phyloP scores from a whole-genome alignment of 2,113 vertebrate species.

The Melanerpes formicivorus region DNA sequence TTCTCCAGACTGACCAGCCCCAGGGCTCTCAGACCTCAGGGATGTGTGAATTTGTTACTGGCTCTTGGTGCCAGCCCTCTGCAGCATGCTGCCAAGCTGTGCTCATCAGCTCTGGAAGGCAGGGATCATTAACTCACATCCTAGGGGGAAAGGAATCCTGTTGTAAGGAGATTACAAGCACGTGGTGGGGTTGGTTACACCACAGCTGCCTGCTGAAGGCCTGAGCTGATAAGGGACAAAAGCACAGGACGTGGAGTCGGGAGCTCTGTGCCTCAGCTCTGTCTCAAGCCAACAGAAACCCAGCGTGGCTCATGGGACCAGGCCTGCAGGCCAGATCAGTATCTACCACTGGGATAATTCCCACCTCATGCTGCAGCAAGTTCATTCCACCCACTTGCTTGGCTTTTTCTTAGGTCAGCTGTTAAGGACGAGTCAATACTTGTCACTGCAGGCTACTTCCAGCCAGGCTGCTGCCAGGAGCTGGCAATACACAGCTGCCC shows the following conservation, averaged over 20 bases:
- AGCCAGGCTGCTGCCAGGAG: not conserved
- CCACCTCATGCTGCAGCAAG: not conserved
- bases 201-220: not conserved
- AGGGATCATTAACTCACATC: not conserved
- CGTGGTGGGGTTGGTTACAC: not conserved
- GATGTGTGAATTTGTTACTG: too few relatives aligned
- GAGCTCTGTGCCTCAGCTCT: not conserved
- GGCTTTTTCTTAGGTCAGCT: not conserved
- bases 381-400: not conserved
- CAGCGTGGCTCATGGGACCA: not conserved
- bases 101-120: fast-evolving
- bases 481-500: fast-evolving
- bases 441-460: not conserved
- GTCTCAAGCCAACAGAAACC: not conserved
- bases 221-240: not conserved
- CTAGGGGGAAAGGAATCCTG: not conserved
- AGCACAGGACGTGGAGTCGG: not conserved
- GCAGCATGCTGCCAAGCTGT: not conserved
- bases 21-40: too few relatives aligned
- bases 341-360: not conserved
- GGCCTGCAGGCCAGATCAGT: not conserved
- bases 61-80: not conserved
- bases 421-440: not conserved
- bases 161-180: fast-evolving
- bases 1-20: too few relatives aligned